Evolutionary conservation across 1,140 invertebrate species (phyloP).

Genomic region (Hermetia illucens): DNA sequence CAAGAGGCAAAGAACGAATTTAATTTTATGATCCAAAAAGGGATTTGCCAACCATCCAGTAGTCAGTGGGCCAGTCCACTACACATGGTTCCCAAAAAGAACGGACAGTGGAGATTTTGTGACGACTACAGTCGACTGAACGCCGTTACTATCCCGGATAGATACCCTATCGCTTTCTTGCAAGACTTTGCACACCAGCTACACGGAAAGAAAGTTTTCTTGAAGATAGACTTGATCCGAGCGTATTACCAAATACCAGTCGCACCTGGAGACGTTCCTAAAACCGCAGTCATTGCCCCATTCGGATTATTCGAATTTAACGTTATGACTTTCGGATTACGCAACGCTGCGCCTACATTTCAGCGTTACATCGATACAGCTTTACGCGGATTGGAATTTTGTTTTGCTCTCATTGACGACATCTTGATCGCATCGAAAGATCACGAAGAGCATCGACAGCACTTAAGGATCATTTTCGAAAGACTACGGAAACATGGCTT

Average conservation of each 20-base stretch:
- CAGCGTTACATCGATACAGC: constrained; percentile 34
- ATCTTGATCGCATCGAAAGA: constrained; percentile 28
- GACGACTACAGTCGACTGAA: constrained; percentile 31
- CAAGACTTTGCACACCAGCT: constrained; percentile 28
- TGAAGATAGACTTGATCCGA: constrained; percentile 26
- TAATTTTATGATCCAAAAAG: too few relatives aligned
- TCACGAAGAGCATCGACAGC: constrained; percentile 14
- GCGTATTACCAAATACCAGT: constrained; percentile 34
- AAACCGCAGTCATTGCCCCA: constrained; percentile 28
- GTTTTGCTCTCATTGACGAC: constrained; percentile 34
- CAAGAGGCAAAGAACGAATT: too few relatives aligned
- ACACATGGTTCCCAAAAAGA: constrained; percentile 27
- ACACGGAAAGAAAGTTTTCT: constrained; percentile 18
- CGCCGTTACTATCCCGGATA: constrained; percentile 19
- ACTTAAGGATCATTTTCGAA: constrained; percentile 12
- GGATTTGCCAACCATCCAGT: constrained; percentile 10
- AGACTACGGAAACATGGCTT: constrained; percentile 13
- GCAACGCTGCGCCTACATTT: constrained; percentile 32
- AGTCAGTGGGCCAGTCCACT: constrained; percentile 27
- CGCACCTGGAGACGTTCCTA: constrained; percentile 15
- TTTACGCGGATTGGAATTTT: constrained; percentile 22
- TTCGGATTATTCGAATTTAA: constrained; percentile 27
- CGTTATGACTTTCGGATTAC: constrained; percentile 30
- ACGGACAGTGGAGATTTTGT: constrained; percentile 25
- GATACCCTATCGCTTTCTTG: constrained; percentile 20